Percentiles rank a stretch among this genome's conserved stretches.
These are phyloP conservation scores for Ochropacha duplaris DNA, from an alignment of 2,888 invertebrate genomes.

Conservation along the genomic window DNA sequence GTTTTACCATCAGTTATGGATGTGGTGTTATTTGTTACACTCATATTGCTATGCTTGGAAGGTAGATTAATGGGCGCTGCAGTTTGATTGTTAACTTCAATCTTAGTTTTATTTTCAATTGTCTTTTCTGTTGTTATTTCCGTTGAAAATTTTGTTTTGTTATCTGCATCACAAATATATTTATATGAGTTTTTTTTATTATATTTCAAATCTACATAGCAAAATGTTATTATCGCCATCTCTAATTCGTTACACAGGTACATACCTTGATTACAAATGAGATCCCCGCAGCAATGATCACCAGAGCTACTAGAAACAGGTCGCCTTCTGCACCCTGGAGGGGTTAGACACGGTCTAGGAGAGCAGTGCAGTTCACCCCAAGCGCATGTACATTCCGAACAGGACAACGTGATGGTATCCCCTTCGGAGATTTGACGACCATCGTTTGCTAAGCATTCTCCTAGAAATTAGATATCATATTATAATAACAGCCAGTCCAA, in stretches of 20 bases:
- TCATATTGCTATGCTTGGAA: background rate
- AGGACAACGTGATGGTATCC: conserved; percentile 48
- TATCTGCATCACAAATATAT: conserved; percentile 42
- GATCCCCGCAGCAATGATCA: conserved; percentile 64
- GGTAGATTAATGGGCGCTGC: background rate
- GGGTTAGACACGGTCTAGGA: conserved; percentile 49
- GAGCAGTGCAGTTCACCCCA: conserved; percentile 62
- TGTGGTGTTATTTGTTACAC: background rate
- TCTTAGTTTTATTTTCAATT: conserved; percentile 15
- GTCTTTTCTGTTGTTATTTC: conserved; percentile 28
- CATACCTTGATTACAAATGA: conserved; percentile 58
- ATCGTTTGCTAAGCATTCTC: conserved; percentile 57
- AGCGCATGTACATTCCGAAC: conserved; percentile 61
- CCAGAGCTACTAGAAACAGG: conserved; percentile 28
- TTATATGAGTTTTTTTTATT: background rate
- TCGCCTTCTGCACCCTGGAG: conserved; percentile 39
- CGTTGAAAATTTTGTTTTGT: conserved; percentile 33
- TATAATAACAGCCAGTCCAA: background rate
- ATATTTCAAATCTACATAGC: background rate
- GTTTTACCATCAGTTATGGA: conserved; percentile 2
- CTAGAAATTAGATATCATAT: conserved; percentile 24
- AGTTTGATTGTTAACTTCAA: conserved; percentile 7
- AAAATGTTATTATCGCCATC: too few species aligned
- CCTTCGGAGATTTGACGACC: conserved; percentile 59
- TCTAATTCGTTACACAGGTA: background rate